These are phyloP conservation scores for Rissa tridactyla DNA, from an alignment of 2,113 vertebrate genomes.

Conservation along the genomic window DNA sequence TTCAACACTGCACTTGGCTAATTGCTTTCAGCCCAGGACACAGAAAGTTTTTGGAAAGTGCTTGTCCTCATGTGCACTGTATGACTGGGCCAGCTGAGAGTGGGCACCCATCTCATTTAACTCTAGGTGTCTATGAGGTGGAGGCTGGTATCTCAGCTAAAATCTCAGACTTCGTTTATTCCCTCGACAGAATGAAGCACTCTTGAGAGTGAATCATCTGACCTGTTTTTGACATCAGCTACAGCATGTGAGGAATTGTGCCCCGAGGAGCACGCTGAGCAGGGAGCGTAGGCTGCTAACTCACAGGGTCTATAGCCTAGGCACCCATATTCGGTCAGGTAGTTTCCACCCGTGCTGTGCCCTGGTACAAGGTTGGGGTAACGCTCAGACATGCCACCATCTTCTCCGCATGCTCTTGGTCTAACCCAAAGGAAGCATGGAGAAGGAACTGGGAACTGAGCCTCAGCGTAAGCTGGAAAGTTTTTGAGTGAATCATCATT, in stretches of 20 bases:
- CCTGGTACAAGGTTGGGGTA: background rate
- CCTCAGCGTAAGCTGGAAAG: background rate
- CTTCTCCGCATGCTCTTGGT: fast-evolving
- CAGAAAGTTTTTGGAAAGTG: background rate
- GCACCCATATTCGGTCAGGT: fast-evolving
- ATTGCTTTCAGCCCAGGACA: background rate
- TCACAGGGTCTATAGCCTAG: background rate
- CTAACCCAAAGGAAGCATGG: background rate
- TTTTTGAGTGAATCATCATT: background rate
- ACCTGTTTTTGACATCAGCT: background rate
- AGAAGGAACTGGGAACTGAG: background rate
- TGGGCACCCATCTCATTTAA: background rate
- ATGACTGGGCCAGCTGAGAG: fast-evolving
- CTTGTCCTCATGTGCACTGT: background rate
- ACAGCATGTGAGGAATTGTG: background rate
- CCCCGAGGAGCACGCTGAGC: background rate
- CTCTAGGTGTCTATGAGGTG: background rate
- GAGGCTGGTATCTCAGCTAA: background rate
- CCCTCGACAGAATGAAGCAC: background rate
- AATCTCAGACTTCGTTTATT: background rate
- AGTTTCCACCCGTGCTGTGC: background rate
- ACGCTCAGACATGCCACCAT: background rate
- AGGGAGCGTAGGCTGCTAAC: fast-evolving
- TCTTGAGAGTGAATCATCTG: background rate
- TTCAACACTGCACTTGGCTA: background rate